A percentile compares a stretch with the other conserved stretches of the same genome.
phyloP scores from a whole-genome alignment of 2,113 vertebrate genomes.

The Hippoglossus stenolepis region DNA sequence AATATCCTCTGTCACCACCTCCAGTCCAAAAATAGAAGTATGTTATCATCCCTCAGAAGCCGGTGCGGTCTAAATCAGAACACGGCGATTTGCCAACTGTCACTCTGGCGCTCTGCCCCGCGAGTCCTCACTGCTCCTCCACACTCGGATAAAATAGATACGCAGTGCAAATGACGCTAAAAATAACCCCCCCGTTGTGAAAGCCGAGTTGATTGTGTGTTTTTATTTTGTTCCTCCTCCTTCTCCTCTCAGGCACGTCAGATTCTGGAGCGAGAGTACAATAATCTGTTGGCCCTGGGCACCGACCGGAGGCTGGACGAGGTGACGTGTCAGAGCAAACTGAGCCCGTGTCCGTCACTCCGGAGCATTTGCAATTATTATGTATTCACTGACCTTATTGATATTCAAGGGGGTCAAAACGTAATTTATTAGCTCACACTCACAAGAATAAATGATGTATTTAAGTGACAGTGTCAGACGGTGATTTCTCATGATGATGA shows the following conservation, averaged over 20 bases:
- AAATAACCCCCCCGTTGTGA: constrained; percentile 38
- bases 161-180: constrained; percentile 34
- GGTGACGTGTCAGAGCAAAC: background rate
- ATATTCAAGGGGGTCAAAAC: background rate
- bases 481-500: no score
- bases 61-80: constrained; percentile 50
- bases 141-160: constrained; percentile 35
- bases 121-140: constrained; percentile 36
- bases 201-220: background rate
- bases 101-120: constrained; percentile 56
- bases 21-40: constrained; percentile 38
- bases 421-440: background rate
- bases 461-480: background rate
- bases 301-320: constrained; percentile 93
- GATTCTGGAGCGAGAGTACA: constrained; percentile 99
- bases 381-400: background rate
- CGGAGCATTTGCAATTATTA: no score
- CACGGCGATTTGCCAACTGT: constrained; percentile 68
- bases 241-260: constrained; percentile 89
- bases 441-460: background rate
- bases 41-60: constrained; percentile 43
- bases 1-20: constrained; percentile 23
- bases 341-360: no score
- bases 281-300: constrained; percentile 97
- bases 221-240: background rate